phyloP scores from a whole-genome alignment of 2,797 vertebrate species.

The Intellagama lesueurii region DNA sequence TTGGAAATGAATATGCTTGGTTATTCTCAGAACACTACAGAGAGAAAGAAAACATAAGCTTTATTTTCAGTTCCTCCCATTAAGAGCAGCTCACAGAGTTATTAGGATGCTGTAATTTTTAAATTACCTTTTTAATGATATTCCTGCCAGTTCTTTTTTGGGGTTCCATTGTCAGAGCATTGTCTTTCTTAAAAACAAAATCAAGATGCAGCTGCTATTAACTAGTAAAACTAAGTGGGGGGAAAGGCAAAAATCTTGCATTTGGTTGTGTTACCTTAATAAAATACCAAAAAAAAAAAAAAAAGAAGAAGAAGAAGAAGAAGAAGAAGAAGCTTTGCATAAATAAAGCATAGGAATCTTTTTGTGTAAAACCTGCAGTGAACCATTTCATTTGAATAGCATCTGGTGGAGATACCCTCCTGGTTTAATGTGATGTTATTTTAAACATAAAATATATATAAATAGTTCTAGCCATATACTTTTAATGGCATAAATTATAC shows the following conservation, averaged over 20 bases:
- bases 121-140: slow-evolving; percentile 31
- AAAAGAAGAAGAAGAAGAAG: neutral
- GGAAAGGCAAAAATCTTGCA: neutral
- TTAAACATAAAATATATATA: neutral
- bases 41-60: slow-evolving; percentile 16
- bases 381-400: neutral
- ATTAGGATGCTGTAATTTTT: slow-evolving; percentile 47
- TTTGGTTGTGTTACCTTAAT: neutral
- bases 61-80: slow-evolving; percentile 53
- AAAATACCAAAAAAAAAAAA: neutral
- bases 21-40: slow-evolving; percentile 15
- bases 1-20: neutral
- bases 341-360: neutral
- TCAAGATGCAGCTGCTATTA: neutral
- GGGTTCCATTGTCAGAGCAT: neutral
- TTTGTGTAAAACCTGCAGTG: neutral
- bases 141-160: neutral
- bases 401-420: neutral
- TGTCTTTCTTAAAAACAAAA: slow-evolving; percentile 1
- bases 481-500: neutral
- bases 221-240: neutral
- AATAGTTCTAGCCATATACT: neutral
- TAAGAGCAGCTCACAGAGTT: slow-evolving; percentile 50
- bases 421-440: slow-evolving; percentile 3
- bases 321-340: neutral